Base-by-base conservation (phyloP, 2,113 vertebrate genomes). In the Eptesicus fuscus region DNA sequence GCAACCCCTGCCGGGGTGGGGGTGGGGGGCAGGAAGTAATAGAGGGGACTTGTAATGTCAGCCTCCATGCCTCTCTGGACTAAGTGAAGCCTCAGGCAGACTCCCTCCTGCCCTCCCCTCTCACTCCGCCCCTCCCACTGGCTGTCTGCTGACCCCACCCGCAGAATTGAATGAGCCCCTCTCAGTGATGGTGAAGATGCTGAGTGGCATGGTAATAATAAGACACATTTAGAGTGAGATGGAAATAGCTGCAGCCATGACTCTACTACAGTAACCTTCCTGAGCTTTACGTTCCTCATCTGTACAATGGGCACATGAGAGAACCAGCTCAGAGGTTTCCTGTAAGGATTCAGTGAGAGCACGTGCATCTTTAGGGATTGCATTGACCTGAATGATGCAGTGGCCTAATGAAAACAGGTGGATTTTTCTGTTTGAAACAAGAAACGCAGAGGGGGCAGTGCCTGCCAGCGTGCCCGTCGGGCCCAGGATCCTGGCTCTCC, bases 211-310 rank as follows among this genome's bases (percentile, higher is more conserved):
- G 51, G 28, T 28, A 9, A 74, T 53, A 35, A 51, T 47, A 18
- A 78, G 35, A 28, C 7, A 10, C 16, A 37, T 7, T 88, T 53
- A 53, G 1, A 74, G 1, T 4, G 6, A 80, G 30, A n/a, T 0
- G 4, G 3, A 44, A 13, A 32, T 0, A 32, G n/a, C 3, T 40
- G 23, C 18, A 65, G 12, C 17, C 32, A 25, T 1, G 3, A 22
- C 37, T 42, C 59, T 11, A 12, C 32, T 28, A 61, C 1, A 28
- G 79, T 23, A 32, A 94, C 17, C 4, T 44, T 51, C 80, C 10
- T 35, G 42, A 1, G 9, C 37, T 83, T 65, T 56, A 56, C 20
- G n/a, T 74, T 77, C 74, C 67, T 65, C 20, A 10, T 12, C 56
- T 88, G 17, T 93, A 47, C 84, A 84, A 61, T 84, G 71, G 51